Evolutionary conservation across 2,113 vertebrate genomes (phyloP).

Genomic region (Dissostichus mawsoni): DNA sequence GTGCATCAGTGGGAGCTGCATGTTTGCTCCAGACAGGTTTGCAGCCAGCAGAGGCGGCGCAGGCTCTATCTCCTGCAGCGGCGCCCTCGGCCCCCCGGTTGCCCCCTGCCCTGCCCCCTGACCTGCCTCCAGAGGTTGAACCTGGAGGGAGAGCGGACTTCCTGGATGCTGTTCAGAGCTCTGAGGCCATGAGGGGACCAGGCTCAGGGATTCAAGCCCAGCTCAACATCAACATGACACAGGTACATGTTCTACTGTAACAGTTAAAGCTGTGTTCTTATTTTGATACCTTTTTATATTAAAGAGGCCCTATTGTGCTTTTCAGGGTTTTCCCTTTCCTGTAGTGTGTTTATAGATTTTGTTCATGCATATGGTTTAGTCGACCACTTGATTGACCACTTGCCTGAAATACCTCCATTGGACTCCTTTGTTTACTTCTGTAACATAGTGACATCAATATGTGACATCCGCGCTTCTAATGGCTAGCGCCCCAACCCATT

Average conservation of each 20-base stretch:
- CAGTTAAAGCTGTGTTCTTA: no score
- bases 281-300: no score
- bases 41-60: not conserved
- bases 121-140: constrained; percentile 24
- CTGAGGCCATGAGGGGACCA: constrained; percentile 2
- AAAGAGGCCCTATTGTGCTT: no score
- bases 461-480: no score
- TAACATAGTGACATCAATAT: no score
- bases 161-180: not conserved
- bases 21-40: not conserved
- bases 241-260: constrained; percentile 22
- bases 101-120: constrained; percentile 7
- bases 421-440: no score
- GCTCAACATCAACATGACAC: constrained; percentile 7
- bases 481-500: no score
- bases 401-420: no score
- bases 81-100: not conserved
- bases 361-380: no score
- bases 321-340: no score
- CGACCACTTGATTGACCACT: no score
- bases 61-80: not conserved
- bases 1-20: not conserved
- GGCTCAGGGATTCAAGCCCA: constrained; percentile 23
- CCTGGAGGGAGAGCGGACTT: not conserved
- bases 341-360: no score